Percentiles rank a stretch among this genome's conserved stretches.
Conservation (phyloP, 2,797 vertebrate genomes). For the Scolopax rusticola region DNA sequence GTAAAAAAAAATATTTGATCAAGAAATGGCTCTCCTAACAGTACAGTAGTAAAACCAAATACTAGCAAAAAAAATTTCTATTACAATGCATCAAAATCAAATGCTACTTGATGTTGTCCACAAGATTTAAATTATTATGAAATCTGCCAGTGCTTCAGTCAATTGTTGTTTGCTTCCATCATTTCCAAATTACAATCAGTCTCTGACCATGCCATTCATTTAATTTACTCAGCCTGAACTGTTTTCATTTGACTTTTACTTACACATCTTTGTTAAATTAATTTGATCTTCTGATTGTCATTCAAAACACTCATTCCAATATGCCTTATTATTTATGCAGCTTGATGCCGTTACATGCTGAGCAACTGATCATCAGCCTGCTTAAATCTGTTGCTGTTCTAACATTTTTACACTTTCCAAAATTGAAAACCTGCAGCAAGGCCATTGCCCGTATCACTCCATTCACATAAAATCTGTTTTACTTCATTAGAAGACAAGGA, state of each 20-base stretch:
- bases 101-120: not conserved
- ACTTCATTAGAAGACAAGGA: not conserved
- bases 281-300: constrained; percentile 44
- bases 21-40: not conserved
- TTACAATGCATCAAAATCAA: not conserved
- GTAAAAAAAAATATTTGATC: not conserved
- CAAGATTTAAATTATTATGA: not conserved
- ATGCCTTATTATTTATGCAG: not conserved
- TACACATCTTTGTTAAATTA: constrained; percentile 39
- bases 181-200: constrained; percentile 34
- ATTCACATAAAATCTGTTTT: not conserved
- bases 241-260: constrained; percentile 26
- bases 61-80: not conserved
- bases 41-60: not conserved
- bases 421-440: not conserved
- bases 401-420: not conserved
- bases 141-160: constrained; percentile 29
- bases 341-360: not conserved
- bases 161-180: constrained; percentile 19
- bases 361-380: not conserved
- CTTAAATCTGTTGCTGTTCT: not conserved
- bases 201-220: constrained; percentile 49
- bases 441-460: not conserved
- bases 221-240: constrained; percentile 52
- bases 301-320: constrained; percentile 10